phyloP scores from a whole-genome alignment of 2,797 vertebrate species.

The Sciaenops ocellatus region DNA sequence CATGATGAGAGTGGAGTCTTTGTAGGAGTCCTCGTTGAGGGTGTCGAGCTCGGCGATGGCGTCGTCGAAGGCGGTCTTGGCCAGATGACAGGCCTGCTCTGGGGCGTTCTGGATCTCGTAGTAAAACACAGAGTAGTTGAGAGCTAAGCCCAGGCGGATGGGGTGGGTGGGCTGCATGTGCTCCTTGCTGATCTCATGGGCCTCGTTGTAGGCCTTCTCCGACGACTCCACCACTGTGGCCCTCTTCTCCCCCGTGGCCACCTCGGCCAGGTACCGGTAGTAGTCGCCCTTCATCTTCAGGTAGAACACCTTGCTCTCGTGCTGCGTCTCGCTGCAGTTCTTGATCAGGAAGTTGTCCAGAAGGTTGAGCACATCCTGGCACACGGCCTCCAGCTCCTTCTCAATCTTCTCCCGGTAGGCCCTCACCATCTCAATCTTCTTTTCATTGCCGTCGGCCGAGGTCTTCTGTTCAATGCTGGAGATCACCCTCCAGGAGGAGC shows the following conservation, averaged over 20 bases:
- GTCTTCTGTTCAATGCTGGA: conserved; percentile 99
- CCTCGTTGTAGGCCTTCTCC: conserved; percentile 97
- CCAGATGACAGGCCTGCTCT: conserved; percentile 98
- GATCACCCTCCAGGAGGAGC: conserved; percentile 98
- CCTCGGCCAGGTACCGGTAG: conserved; percentile 98
- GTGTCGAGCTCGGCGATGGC: conserved; percentile 99
- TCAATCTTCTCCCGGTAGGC: conserved; percentile 99
- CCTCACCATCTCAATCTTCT: conserved; percentile 99
- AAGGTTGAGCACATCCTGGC: conserved; percentile 97
- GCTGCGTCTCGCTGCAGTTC: conserved; percentile 98
- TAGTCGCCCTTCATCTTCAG: conserved; percentile 99
- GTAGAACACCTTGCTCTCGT: conserved; percentile 99
- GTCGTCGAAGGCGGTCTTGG: conserved; percentile 99
- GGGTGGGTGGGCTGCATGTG: conserved; percentile 99
- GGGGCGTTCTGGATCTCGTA: conserved; percentile 99
- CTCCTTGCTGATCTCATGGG: conserved; percentile 99
- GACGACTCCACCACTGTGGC: conserved; percentile 97
- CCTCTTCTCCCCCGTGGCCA: conserved; percentile 97
- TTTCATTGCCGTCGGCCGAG: conserved; percentile 97
- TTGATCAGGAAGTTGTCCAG: conserved; percentile 99
- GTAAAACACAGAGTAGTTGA: conserved; percentile 99
- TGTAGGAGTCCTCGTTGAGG: conserved; percentile 99
- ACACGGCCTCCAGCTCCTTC: conserved; percentile 98
- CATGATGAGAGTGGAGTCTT: conserved; percentile 99
- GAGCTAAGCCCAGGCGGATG: conserved; percentile 96